phyloP scores from a whole-genome alignment of 92 coral and sea anemone genomes.

The Phenganax stokvisi region DNA sequence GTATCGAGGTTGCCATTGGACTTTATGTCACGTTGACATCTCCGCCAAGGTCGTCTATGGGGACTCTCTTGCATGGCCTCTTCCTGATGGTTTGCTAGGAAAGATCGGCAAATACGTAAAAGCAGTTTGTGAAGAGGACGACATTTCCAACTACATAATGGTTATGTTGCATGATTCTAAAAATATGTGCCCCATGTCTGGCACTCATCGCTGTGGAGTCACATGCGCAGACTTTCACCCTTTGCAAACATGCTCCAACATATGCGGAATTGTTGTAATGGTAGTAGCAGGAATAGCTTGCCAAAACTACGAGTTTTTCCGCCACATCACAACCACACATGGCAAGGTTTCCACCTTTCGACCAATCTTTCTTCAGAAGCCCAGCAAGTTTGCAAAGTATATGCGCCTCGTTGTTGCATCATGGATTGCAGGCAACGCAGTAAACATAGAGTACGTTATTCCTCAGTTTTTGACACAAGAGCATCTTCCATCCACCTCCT shows the following conservation, averaged over 20 bases:
- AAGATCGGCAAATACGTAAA: too few species aligned
- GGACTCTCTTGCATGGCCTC: slow-evolving; percentile 42
- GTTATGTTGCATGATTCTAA: too few species aligned
- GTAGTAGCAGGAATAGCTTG: too few species aligned
- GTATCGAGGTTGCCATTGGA: slow-evolving; percentile 42
- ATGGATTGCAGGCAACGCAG: slow-evolving; percentile 40
- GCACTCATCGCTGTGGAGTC: too few species aligned
- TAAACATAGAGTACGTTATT: slow-evolving; percentile 30
- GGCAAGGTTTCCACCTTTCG: not conserved
- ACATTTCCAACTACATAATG: not conserved
- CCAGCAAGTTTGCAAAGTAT: slow-evolving; percentile 35
- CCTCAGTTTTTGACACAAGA: slow-evolving; percentile 11
- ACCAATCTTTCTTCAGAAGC: slow-evolving; percentile 38
- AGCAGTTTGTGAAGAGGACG: not conserved
- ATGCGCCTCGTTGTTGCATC: slow-evolving; percentile 45
- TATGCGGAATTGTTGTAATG: too few species aligned
- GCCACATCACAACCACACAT: too few species aligned
- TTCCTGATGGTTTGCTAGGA: slow-evolving; percentile 5
- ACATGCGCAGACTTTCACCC: too few species aligned
- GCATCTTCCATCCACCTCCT: not conserved
- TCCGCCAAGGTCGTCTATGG: slow-evolving; percentile 36
- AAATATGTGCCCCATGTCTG: too few species aligned
- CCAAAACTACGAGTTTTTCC: too few species aligned
- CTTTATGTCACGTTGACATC: slow-evolving; percentile 41
- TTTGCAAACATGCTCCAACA: too few species aligned